Base-by-base conservation (phyloP, 2,888 invertebrate genomes). In the Nomada lathburiana region DNA sequence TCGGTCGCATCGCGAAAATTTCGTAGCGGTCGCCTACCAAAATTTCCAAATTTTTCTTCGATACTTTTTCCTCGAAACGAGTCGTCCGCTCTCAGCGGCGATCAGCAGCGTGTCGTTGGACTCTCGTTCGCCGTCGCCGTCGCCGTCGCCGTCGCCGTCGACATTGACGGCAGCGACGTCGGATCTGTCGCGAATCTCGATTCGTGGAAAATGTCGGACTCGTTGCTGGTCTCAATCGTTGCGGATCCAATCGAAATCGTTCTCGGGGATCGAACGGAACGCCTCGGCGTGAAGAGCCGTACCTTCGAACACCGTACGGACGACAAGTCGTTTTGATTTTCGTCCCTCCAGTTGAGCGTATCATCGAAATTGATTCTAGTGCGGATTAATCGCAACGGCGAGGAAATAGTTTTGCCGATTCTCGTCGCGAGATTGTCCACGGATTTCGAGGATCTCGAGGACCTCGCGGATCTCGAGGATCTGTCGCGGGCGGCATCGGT, bases 21-120 rank as follows among this genome's bases (percentile, higher is more conserved):
- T 23, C 26, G 2, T 2, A 10, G 3, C 0, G 29, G 11, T 7
- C 9, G 23, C 57, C 59, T 72, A 88, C 91, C 90, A 91, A 76
- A 92, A 90, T 76, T 88, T 90, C 90, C 90, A 91, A 23, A 68
- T 78, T 67, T 82, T 75, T 73, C 84, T 63, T 67, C 78, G 53
- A 60, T 71, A 47, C 74, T 78, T 55, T 55, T 55, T 79, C 13
- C 78, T 79, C 9, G 65, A 16, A 23, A 67, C 10, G 1, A 16
- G 57, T 11, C 60, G 55, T 36, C 23, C 47, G 10, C 63, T 50
- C 13, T n/a, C 7, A 36, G 16, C 11, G n/a, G 10, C 18, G 20
- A n/a, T n/a, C 23, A 26, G 36, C 7, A 29, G 2, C 7, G 11
- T n/a, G 16, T 7, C 50, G 10, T 18, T 18, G 68, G 18, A 63